These are phyloP conservation scores for Bembecia ichneumoniformis DNA, from an alignment of 2,888 invertebrate genomes.

Conservation along the genomic window DNA sequence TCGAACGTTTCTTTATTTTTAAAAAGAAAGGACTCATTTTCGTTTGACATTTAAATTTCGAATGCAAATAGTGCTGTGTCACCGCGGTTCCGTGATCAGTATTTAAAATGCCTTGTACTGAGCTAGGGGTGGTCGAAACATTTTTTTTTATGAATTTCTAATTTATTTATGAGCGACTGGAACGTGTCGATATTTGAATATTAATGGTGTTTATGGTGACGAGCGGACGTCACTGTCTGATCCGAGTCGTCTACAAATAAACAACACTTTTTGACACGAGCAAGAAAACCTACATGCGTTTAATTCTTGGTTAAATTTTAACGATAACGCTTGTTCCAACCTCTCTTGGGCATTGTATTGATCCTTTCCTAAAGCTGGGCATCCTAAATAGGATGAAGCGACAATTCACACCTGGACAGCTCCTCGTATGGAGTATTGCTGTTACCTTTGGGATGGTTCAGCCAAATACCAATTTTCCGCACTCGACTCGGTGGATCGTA, in stretches of 20 bases:
- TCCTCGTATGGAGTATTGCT: too few relatives aligned
- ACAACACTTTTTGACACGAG: background rate
- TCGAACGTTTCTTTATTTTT: background rate
- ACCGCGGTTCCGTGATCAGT: constrained; percentile 19
- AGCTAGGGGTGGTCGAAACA: constrained; percentile 45
- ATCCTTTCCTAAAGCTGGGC: too few relatives aligned
- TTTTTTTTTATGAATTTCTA: constrained; percentile 42
- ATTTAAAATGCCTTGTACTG: constrained; percentile 25
- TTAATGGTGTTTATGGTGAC: constrained; percentile 27
- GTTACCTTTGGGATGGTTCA: too few relatives aligned
- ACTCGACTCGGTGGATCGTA: too few relatives aligned
- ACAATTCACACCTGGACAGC: too few relatives aligned
- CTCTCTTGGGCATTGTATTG: too few relatives aligned
- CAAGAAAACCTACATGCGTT: too few relatives aligned
- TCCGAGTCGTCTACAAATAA: constrained; percentile 2
- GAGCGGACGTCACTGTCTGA: constrained; percentile 21
- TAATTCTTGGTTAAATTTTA: too few relatives aligned
- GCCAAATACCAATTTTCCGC: too few relatives aligned
- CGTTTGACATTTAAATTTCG: background rate
- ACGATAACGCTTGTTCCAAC: too few relatives aligned
- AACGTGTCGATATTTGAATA: constrained; percentile 54
- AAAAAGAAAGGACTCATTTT: background rate
- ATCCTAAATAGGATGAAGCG: too few relatives aligned
- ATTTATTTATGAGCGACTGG: constrained; percentile 54
- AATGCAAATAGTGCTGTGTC: too few relatives aligned